phyloP scores from a whole-genome alignment of 1,140 invertebrate species.

The Drosophila teissieri region DNA sequence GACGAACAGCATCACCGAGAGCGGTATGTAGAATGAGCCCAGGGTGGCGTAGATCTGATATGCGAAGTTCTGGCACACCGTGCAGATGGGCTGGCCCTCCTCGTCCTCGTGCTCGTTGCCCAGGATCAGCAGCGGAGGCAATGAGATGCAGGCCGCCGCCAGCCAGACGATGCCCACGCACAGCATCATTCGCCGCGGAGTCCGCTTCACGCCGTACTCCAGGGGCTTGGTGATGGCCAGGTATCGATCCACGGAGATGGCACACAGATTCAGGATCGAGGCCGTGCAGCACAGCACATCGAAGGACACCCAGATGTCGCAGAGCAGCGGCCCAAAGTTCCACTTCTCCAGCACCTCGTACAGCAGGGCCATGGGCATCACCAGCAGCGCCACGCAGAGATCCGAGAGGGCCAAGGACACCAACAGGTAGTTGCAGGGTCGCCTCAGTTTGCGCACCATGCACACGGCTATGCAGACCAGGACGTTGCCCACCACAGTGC shows the following conservation, averaged over 20 bases:
- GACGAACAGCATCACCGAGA: slow-evolving; percentile 95
- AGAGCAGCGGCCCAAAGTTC: slow-evolving; percentile 93
- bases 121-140: slow-evolving; percentile 94
- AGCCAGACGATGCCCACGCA: slow-evolving; percentile 96
- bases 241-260: slow-evolving; percentile 95
- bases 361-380: slow-evolving; percentile 94
- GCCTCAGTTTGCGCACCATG: slow-evolving; percentile 93
- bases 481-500: slow-evolving; percentile 94
- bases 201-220: slow-evolving; percentile 94
- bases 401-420: slow-evolving; percentile 95
- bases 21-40: slow-evolving; percentile 95
- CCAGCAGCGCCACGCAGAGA: slow-evolving; percentile 92
- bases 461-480: slow-evolving; percentile 95
- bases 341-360: slow-evolving; percentile 93
- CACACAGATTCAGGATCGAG: slow-evolving; percentile 96
- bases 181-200: slow-evolving; percentile 92
- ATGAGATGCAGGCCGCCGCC: slow-evolving; percentile 93
- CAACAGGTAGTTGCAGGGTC: slow-evolving; percentile 94
- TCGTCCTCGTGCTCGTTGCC: slow-evolving; percentile 91
- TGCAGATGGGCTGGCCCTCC: slow-evolving; percentile 89
- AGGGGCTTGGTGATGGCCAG: slow-evolving; percentile 96
- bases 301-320: slow-evolving; percentile 94
- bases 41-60: slow-evolving; percentile 96
- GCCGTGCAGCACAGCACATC: slow-evolving; percentile 94
- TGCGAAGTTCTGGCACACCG: slow-evolving; percentile 93